Evolutionary conservation across 2,888 invertebrate species (phyloP).

Genomic region (Caenorhabditis sp.): DNA sequence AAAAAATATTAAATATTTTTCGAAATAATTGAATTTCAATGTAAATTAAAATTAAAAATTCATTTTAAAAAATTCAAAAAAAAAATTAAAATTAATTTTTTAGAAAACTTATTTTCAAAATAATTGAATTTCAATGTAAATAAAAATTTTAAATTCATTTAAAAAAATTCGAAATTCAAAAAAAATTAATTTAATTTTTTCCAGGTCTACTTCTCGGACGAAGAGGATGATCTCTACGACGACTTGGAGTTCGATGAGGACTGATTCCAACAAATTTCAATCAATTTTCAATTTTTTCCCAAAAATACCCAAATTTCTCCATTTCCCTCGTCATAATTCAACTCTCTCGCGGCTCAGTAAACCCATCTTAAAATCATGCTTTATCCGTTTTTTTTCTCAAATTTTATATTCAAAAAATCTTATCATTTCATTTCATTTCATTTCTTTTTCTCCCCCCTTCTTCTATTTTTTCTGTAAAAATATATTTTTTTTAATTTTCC

Average conservation of each 20-base stretch:
- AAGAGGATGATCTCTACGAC: conserved; percentile 69
- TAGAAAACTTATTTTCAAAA: background rate
- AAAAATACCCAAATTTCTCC: conserved; percentile 4
- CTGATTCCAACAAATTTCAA: too few species aligned
- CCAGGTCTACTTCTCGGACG: conserved; percentile 75
- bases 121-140: background rate
- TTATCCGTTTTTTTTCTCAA: too few species aligned
- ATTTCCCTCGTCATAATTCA: background rate
- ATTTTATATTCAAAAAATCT: too few species aligned
- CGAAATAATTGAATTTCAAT: background rate
- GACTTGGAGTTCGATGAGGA: conserved; percentile 60
- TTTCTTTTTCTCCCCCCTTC: conserved; percentile 9
- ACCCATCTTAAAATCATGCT: conserved; percentile 46
- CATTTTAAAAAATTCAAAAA: conserved; percentile 1
- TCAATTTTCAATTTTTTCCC: conserved; percentile 9
- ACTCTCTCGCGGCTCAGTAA: conserved; percentile 11
- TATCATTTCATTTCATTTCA: too few species aligned
- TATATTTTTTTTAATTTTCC: conserved; percentile 4
- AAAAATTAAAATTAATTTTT: background rate
- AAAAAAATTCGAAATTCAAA: background rate
- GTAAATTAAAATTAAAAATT: conserved; percentile 1
- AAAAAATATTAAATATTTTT: background rate
- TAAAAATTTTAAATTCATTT: background rate
- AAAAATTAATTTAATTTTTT: conserved; percentile 1
- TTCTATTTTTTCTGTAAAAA: conserved; percentile 34